Base-by-base conservation (phyloP, 1,140 invertebrate species). In the Fopius arisanus region DNA sequence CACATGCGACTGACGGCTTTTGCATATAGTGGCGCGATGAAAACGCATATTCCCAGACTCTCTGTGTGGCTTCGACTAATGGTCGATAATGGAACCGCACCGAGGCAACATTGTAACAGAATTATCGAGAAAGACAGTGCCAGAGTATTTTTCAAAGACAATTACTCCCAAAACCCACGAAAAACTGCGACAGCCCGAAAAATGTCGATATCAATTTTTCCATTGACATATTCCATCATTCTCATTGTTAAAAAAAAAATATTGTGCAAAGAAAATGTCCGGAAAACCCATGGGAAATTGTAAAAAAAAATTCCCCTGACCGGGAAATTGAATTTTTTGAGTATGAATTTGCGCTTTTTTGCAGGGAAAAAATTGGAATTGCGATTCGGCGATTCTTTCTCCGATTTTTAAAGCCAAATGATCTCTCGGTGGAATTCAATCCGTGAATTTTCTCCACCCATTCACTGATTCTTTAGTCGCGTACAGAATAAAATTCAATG, bases 31-130 rank as follows among this genome's bases (percentile, higher is more conserved):
- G 43, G 16, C 16, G 43, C 33, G 33, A 37, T 12, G 43, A n/a
- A 3, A 48, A 48, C 16, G 43, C 43, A 48, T 48, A 48, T 14
- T 19, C 1, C n/a, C 43, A 48, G 14, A 48, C 54, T 59, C 54
- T 59, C 63, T 68, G 28, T 23, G 29, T 54, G n/a, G 43, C 26
- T 43, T 43, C 23, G 41, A 29, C 67, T 83, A 83, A 84, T 84
- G 77, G 79, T 78, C 81, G 79, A 79, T 84, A 84, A 84, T 84
- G 82, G 82, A 83, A 80, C 71, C 41, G 43, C 70, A 62, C 51
- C 40, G 69, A 75, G 71, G 71, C 9, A 26, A 74, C 33, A 33
- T 48, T 26, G 23, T 83, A 82, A 83, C 76, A 54, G 63, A 82
- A 81, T 83, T 82, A 82, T 66, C 29, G 41, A 66, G 21, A 70